These are phyloP conservation scores for Polypedilum pembai DNA, from an alignment of 1,140 invertebrate genomes.

Conservation along the genomic window DNA sequence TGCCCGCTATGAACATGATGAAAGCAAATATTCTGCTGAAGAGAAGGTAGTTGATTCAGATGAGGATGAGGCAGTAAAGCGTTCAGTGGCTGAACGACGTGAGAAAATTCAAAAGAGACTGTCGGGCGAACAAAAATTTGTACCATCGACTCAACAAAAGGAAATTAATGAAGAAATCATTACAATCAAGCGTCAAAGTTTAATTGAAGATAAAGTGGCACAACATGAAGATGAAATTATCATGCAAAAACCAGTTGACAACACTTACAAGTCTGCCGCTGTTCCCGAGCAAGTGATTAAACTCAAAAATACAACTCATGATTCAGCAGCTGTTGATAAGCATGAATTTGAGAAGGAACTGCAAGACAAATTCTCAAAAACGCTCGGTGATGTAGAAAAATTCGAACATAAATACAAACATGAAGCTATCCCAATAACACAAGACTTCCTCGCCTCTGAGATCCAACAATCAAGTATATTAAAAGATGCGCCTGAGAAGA, in stretches of 20 bases:
- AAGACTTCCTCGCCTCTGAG: background rate
- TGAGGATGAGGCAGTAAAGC: constrained; percentile 57
- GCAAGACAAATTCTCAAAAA: constrained; percentile 40
- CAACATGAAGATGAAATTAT: constrained; percentile 49
- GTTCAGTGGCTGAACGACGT: constrained; percentile 58
- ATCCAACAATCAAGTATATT: background rate
- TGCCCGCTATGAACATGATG: constrained; percentile 47
- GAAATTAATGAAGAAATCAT: constrained; percentile 60
- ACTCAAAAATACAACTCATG: constrained; percentile 43
- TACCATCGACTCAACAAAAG: constrained; percentile 57
- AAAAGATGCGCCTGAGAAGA: background rate
- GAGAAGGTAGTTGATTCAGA: constrained; percentile 58
- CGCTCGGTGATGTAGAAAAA: constrained; percentile 40
- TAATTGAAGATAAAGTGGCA: constrained; percentile 51
- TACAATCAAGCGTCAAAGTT: constrained; percentile 58
- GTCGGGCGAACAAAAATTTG: constrained; percentile 54
- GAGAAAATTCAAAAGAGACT: constrained; percentile 62
- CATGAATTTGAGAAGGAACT: constrained; percentile 43
- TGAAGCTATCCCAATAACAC: background rate
- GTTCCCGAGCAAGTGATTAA: constrained; percentile 43
- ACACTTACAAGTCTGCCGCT: constrained; percentile 40
- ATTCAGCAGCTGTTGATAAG: constrained; percentile 39
- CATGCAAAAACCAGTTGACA: constrained; percentile 42
- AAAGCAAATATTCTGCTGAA: constrained; percentile 64
- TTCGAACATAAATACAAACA: constrained; percentile 32